These are phyloP conservation scores for Neoascia interrupta DNA, from an alignment of 2,888 invertebrate species.

Conservation along the genomic window DNA sequence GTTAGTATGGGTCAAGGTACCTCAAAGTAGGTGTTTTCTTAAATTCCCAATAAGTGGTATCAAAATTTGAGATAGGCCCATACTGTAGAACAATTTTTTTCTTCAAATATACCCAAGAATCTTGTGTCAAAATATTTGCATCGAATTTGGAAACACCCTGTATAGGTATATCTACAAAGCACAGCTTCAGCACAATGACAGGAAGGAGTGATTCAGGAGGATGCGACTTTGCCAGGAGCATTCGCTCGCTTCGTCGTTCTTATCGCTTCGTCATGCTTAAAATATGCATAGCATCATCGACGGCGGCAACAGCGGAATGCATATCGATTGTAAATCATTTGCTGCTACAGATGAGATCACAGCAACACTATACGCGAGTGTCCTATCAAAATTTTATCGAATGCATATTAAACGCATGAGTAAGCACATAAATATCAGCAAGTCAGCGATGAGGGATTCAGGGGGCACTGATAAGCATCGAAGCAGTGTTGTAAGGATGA, in stretches of 20 bases:
- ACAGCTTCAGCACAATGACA: too few species aligned
- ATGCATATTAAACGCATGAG: constrained; percentile 63
- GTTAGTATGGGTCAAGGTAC: too few species aligned
- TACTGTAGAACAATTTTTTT: too few species aligned
- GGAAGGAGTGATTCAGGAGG: too few species aligned
- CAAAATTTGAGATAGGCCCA: too few species aligned
- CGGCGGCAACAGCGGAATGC: constrained; percentile 28
- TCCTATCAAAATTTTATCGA: constrained; percentile 67
- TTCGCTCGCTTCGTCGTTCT: constrained; percentile 18
- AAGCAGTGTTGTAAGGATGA: constrained; percentile 7
- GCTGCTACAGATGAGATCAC: constrained; percentile 48
- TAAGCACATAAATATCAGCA: constrained; percentile 47
- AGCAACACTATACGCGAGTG: constrained; percentile 28
- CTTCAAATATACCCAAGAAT: too few species aligned
- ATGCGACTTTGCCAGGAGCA: not conserved
- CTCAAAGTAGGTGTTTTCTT: too few species aligned
- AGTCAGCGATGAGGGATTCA: constrained; percentile 9
- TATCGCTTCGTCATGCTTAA: constrained; percentile 52
- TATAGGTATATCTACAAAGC: too few species aligned
- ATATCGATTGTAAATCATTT: constrained; percentile 67
- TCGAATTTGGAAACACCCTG: too few species aligned
- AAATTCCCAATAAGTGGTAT: too few species aligned
- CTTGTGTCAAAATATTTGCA: too few species aligned
- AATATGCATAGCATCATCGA: constrained; percentile 55
- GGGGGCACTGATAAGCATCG: constrained; percentile 13